Evolutionary conservation across 2,797 vertebrate species (phyloP).

Genomic region (Bradypodion pumilum): DNA sequence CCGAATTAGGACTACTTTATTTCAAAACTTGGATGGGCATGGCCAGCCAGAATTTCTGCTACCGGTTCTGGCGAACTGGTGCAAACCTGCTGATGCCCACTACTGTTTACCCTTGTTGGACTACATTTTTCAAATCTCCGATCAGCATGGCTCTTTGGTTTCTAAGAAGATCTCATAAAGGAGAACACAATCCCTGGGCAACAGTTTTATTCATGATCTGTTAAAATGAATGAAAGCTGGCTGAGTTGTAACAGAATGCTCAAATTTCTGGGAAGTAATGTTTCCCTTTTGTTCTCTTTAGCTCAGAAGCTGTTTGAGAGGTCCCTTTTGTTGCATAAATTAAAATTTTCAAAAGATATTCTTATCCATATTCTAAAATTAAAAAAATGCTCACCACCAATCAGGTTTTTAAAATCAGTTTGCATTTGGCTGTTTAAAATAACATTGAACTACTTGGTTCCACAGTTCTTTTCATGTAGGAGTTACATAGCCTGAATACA

Average conservation of each 20-base stretch:
- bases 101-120: background rate
- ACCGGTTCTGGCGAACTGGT: no score
- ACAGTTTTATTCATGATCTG: background rate
- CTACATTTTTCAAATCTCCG: background rate
- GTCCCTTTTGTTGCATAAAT: background rate
- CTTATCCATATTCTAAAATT: background rate
- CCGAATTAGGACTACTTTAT: no score
- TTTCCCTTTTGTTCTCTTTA: conserved; percentile 17
- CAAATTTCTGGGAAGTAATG: no score
- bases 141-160: background rate
- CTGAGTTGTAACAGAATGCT: no score
- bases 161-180: background rate
- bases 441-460: background rate
- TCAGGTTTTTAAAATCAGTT: conserved; percentile 15
- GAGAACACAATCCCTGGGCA: background rate
- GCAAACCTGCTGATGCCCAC: no score
- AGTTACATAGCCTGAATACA: background rate
- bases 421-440: conserved; percentile 13
- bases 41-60: no score
- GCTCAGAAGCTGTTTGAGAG: conserved; percentile 19
- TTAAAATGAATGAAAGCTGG: background rate
- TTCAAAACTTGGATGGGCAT: no score
- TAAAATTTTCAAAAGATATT: background rate
- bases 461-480: conserved; percentile 1
- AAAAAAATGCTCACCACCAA: background rate